These are phyloP conservation scores for Calameuta pallipes DNA, from an alignment of 2,888 invertebrate genomes.

Conservation along the genomic window DNA sequence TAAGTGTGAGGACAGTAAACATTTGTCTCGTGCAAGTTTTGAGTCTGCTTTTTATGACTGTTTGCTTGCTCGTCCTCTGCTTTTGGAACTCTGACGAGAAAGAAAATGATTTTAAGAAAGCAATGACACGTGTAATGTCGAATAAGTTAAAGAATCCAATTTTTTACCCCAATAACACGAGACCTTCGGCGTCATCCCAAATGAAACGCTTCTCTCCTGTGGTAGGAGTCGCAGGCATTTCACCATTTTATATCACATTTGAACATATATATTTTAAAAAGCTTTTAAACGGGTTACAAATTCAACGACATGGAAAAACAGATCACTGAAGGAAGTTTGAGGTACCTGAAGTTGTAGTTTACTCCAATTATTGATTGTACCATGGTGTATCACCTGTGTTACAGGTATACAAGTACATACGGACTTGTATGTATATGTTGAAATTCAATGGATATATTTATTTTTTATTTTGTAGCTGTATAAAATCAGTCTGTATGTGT, in stretches of 20 bases:
- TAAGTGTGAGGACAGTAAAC: slow-evolving; percentile 52
- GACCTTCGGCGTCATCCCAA: slow-evolving; percentile 52
- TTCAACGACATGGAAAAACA: not conserved
- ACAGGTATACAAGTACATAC: not conserved
- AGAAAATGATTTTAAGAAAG: not conserved
- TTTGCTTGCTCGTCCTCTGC: slow-evolving; percentile 43
- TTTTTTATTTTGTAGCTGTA: not conserved
- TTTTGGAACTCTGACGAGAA: slow-evolving; percentile 29
- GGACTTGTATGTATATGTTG: not conserved
- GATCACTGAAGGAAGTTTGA: not conserved
- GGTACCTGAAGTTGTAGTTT: slow-evolving; percentile 43
- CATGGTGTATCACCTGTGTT: not conserved
- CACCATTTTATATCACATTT: slow-evolving; percentile 32
- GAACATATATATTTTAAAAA: slow-evolving; percentile 8
- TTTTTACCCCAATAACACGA: slow-evolving; percentile 45
- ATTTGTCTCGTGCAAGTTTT: slow-evolving; percentile 25
- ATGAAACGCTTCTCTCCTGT: slow-evolving; percentile 41
- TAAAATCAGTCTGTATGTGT: not conserved
- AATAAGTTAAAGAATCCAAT: not conserved
- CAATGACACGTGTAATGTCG: not conserved
- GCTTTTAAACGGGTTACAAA: slow-evolving; percentile 10
- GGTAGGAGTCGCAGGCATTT: slow-evolving; percentile 17
- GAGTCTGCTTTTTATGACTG: slow-evolving; percentile 25
- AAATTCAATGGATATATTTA: not conserved
- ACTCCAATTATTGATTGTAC: slow-evolving; percentile 41